These are phyloP conservation scores for Shargacucullia verbasci DNA, from an alignment of 2,888 invertebrate genomes.

Conservation along the genomic window DNA sequence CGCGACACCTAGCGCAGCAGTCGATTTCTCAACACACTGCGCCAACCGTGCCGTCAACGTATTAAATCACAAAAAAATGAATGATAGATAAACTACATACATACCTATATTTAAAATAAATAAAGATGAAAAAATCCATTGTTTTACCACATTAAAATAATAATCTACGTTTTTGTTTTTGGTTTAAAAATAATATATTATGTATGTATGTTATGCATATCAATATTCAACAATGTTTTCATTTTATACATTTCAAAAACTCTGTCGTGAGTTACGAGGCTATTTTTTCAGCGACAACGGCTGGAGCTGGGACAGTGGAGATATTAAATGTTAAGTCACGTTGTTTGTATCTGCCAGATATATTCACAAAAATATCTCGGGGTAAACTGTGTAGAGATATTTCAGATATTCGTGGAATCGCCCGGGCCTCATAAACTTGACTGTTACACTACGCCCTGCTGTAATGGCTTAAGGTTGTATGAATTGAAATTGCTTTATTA, in stretches of 20 bases:
- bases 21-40: too few species aligned
- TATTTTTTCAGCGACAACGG: conserved; percentile 47
- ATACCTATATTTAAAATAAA: too few species aligned
- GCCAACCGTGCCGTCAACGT: too few species aligned
- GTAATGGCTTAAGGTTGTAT: conserved; percentile 65
- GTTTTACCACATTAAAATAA: too few species aligned
- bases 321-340: conserved; percentile 50
- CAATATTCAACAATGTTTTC: conserved; percentile 11
- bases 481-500: conserved; percentile 71
- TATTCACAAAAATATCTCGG: conserved; percentile 60
- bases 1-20: too few species aligned
- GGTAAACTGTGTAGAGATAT: conserved; percentile 57
- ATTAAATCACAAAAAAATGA: too few species aligned
- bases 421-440: conserved; percentile 58
- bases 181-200: not conserved
- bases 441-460: conserved; percentile 59
- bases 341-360: conserved; percentile 49
- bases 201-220: conserved; percentile 3
- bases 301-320: conserved; percentile 31
- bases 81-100: too few species aligned
- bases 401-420: conserved; percentile 46
- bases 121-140: too few species aligned
- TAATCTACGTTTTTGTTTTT: not conserved
- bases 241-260: conserved; percentile 41
- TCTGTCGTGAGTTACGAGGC: conserved; percentile 47